Percentiles rank a stretch among this genome's conserved stretches.
Evolutionary conservation across 2,888 invertebrate genomes (phyloP).

Genomic region (Linnaemya tessellans): DNA sequence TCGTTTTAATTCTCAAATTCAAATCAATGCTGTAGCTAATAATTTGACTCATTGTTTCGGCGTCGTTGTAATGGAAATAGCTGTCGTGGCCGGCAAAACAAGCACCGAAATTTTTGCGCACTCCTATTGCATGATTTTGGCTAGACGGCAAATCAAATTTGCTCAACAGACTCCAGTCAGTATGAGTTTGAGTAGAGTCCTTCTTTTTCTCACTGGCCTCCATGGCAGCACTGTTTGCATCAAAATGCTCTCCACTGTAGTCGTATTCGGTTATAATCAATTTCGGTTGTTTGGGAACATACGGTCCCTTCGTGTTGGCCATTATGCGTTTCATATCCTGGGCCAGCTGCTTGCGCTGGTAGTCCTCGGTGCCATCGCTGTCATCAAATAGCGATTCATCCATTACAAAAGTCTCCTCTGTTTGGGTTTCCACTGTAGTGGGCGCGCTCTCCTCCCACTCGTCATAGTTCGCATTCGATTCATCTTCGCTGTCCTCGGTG

Average conservation of each 20-base stretch:
- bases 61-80: slow-evolving; percentile 94
- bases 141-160: slow-evolving; percentile 79
- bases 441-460: background rate
- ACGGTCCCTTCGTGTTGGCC: slow-evolving; percentile 79
- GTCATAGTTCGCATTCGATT: slow-evolving; percentile 20
- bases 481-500: slow-evolving; percentile 39
- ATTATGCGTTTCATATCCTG: slow-evolving; percentile 83
- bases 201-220: slow-evolving; percentile 23
- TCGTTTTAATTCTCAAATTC: slow-evolving; percentile 92
- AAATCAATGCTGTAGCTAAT: slow-evolving; percentile 93
- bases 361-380: slow-evolving; percentile 78
- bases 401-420: slow-evolving; percentile 75
- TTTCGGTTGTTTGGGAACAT: slow-evolving; percentile 69
- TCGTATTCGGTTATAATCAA: slow-evolving; percentile 69
- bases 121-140: slow-evolving; percentile 78
- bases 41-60: slow-evolving; percentile 92
- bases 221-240: slow-evolving; percentile 9
- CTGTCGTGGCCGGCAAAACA: slow-evolving; percentile 93
- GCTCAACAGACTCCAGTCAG: slow-evolving; percentile 80
- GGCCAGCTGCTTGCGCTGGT: slow-evolving; percentile 81
- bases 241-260: slow-evolving; percentile 61
- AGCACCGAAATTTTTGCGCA: slow-evolving; percentile 84
- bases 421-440: slow-evolving; percentile 61
- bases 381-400: slow-evolving; percentile 78
- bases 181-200: slow-evolving; percentile 77